Evolutionary conservation across 2,797 vertebrate species (phyloP), one percentile per base, ranked within the genome.

Genomic region (Momotus momota): DNA sequence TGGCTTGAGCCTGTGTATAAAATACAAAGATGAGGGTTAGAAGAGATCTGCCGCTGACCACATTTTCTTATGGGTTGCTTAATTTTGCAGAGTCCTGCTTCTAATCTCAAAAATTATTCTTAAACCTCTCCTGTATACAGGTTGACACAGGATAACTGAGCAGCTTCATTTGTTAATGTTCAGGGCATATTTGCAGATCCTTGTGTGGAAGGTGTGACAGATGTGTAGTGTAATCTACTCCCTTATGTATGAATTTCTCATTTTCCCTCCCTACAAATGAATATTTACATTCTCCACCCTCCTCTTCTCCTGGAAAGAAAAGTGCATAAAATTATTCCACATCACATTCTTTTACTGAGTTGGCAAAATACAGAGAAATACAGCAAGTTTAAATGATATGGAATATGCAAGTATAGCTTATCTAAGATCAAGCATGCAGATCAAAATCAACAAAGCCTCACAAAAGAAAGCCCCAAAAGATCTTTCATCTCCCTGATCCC

Each of bases 401-500:
- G 80, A 92, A 86, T 69, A 96, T 38, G 57, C 61, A 91, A 55
- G 79, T 57, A 18, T 13, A 91, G 77, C 77, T 79, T 93, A 92
- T 96, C 90, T 89, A 90, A 94, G 82, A 94, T 93, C 73, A 95
- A 90, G 57, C 0, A 0, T 86, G 67, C 79, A 93, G 93, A 96
- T 90, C 88, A 70, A 72, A 95, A 92, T 93, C 77, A 92, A 81
- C 81, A 92, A 91, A 97, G 72, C 40, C 65, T 96, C 88, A 91
- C 81, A 95, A 95, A 96, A 93, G 85, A 93, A 95, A 81, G 46
- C 67, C 74, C 81, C 62, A 52, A 66, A 93, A 90, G 78, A 49
- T 93, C 95, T 94, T 94, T 95, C 86, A 93, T 94, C 94, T 91
- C 61, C 38, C 74, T 90, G 61, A 91, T 94, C 65, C 67, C 81